Percentiles rank a stretch among this genome's conserved stretches.
These are phyloP conservation scores for Papio anubis DNA, from an alignment of 2,113 vertebrate genomes.

Conservation along the genomic window DNA sequence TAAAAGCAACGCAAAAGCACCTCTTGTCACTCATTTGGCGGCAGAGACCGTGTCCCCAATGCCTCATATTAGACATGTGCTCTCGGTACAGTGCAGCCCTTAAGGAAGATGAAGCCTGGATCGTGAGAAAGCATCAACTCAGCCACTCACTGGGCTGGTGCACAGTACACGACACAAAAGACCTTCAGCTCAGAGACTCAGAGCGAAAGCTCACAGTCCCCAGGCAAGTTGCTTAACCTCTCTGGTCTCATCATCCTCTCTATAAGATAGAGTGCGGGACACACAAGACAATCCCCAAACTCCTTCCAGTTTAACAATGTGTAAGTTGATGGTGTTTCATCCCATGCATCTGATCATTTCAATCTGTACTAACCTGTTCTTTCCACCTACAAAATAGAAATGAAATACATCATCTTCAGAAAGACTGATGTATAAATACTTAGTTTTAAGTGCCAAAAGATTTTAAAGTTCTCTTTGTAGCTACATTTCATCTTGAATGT, in stretches of 20 bases:
- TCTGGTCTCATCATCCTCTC: not conserved
- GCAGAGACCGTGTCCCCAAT: not conserved
- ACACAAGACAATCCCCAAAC: not conserved
- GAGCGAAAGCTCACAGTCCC: not conserved
- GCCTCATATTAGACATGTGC: not conserved
- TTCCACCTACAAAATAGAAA: slow-evolving; percentile 36
- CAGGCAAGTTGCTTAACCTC: not conserved
- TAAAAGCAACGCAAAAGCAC: not conserved
- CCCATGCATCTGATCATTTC: not conserved
- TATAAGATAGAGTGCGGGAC: not conserved
- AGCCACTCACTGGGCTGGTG: not conserved
- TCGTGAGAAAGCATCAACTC: not conserved
- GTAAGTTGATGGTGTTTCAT: not conserved
- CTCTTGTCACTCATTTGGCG: slow-evolving; percentile 7
- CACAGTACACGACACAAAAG: not conserved
- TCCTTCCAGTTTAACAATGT: not conserved
- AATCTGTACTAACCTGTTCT: not conserved
- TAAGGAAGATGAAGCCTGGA: not conserved
- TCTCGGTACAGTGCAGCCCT: not conserved
- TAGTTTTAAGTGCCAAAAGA: not conserved
- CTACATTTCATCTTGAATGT: not conserved
- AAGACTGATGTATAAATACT: not conserved
- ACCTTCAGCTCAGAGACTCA: not conserved
- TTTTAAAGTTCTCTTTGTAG: not conserved
- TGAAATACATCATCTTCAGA: not conserved